phyloP scores from a whole-genome alignment of 2,113 vertebrate genomes.

The Gobius niger region DNA sequence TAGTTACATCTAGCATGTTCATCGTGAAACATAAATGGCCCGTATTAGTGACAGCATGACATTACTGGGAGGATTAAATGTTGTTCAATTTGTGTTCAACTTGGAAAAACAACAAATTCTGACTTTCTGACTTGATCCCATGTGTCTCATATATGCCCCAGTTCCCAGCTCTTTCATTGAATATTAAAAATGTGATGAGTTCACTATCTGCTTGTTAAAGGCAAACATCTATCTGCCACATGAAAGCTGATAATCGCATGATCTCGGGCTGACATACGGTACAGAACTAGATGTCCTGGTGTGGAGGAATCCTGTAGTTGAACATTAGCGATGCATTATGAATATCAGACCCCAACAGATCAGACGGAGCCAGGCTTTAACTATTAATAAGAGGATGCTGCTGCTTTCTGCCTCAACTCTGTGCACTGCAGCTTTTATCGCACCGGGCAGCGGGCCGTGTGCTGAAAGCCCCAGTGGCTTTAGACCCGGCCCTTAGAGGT shows the following conservation, averaged over 20 bases:
- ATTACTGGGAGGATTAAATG: neutral
- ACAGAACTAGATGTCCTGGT: conserved; percentile 5
- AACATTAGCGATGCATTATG: conserved; percentile 43
- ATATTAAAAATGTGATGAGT: neutral
- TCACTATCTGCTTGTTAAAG: neutral
- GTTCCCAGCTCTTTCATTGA: neutral
- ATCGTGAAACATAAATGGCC: neutral
- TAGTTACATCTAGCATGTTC: neutral
- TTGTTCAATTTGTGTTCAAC: neutral
- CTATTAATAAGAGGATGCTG: conserved; percentile 64
- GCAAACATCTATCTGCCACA: neutral
- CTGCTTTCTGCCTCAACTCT: conserved; percentile 48
- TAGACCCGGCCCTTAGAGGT: conserved; percentile 21
- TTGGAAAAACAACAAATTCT: neutral
- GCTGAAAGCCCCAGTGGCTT: conserved; percentile 30
- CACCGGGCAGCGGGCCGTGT: conserved; percentile 29
- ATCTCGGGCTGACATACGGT: conserved; percentile 3
- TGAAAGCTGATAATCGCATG: neutral
- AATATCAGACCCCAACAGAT: conserved; percentile 39
- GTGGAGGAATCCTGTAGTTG: conserved; percentile 23
- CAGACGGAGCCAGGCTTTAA: conserved; percentile 37
- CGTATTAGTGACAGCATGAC: neutral
- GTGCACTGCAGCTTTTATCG: conserved; percentile 53
- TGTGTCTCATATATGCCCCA: no score
- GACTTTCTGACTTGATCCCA: neutral